Conservation (phyloP, 2,888 invertebrate genomes). For the Lasius fuliginosus region DNA sequence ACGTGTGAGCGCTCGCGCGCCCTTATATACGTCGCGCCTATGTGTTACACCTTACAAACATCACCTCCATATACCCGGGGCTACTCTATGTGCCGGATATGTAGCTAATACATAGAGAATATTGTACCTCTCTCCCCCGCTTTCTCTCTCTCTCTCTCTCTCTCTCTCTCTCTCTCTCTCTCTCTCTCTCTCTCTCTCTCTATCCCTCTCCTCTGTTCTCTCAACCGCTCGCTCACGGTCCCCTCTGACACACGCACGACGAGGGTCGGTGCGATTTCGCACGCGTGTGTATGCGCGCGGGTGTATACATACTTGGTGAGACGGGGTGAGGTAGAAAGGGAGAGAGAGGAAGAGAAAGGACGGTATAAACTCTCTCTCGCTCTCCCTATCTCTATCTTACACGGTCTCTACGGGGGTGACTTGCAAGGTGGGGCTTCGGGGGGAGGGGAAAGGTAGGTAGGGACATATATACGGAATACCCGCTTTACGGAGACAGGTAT, state of each 20-base stretch:
- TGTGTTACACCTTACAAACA: conserved; percentile 81
- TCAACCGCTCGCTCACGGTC: conserved; percentile 32
- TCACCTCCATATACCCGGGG: conserved; percentile 74
- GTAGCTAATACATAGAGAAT: conserved; percentile 81
- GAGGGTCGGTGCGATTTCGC: conserved; percentile 69
- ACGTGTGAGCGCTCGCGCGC: conserved; percentile 43
- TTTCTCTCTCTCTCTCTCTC: conserved; percentile 52
- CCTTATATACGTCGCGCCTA: conserved; percentile 69
- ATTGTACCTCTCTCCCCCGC: conserved; percentile 76
- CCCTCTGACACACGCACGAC: conserved; percentile 59
- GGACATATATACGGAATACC: conserved; percentile 73
- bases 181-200: conserved; percentile 38
- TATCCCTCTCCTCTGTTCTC: conserved; percentile 2
- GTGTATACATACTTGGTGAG: conserved; percentile 29
- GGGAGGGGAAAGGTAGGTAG: conserved; percentile 63
- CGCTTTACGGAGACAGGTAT: conserved; percentile 80
- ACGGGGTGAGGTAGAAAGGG: conserved; percentile 10
- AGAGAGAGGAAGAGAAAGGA: conserved; percentile 28
- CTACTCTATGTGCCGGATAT: conserved; percentile 78
- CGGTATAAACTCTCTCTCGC: conserved; percentile 16
- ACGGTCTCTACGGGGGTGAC: conserved; percentile 56
- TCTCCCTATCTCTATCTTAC: conserved; percentile 42
- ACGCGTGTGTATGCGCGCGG: conserved; percentile 62
- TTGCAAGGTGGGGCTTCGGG: conserved; percentile 71
- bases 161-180: conserved; percentile 45